Base-by-base conservation (phyloP, 64 coral and sea anemone genomes). In the Montipora efflorescens region DNA sequence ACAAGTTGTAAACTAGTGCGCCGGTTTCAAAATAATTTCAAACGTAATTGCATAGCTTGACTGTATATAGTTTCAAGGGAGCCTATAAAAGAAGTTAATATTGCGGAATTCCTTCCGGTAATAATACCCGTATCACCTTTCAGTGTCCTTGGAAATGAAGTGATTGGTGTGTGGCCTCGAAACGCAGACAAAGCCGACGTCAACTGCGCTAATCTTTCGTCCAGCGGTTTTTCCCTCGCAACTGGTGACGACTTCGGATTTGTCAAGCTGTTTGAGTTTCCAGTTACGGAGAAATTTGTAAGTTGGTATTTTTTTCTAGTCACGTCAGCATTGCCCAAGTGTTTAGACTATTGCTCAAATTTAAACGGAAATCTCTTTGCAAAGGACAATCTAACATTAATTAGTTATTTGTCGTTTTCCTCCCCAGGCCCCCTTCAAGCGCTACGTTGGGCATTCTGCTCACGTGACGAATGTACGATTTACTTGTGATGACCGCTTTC, bases 161-260 rank as follows among this genome's bases (percentile, higher is more conserved):
- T 99, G 7, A 92, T 99, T 48, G 98, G 98, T 47, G 77, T 99
- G 36, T 99, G 98, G 98, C 98, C 98, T 6, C 98, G 95, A 66
- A 96, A 99, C 75, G 95, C 95, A 74, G 98, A 99, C 80, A 99
- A 96, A 92, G 98, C 98, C 11, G 98, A 99, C 78, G 98, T 99
- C 22, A 99, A 99, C 89, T 99, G 98, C 59, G 92, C 98, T 16
- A 93, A 95, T 82, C 89, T 99, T 21, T 90, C 88, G 53, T 87
- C 93, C 55, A 90, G 84, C 64, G 98, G 98, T 18, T 44, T 90
- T 20, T 93, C 98, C 23, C 82, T 99, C 8, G 98, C 86, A 22
- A 99, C 98, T 87, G 98, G 98, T 69, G 98, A 99, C 81, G 98
- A 99, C 74, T 99, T 96, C 90, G 98, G 98, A 49, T 99, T 99